phyloP scores from a whole-genome alignment of 2,888 invertebrate species.

The Mythimna albipuncta region DNA sequence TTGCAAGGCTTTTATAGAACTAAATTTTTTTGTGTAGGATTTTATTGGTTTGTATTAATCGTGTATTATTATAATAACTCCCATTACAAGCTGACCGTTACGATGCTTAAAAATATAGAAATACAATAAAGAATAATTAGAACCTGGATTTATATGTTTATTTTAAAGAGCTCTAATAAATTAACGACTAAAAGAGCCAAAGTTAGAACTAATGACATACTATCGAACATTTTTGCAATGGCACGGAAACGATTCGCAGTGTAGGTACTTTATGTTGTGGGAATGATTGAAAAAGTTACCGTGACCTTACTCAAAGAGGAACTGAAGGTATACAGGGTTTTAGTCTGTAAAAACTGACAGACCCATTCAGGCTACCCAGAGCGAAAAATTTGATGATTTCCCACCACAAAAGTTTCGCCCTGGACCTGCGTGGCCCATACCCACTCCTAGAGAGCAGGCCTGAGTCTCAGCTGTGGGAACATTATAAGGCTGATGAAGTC shows the following conservation, averaged over 20 bases:
- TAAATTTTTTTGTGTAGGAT: background rate
- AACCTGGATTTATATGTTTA: background rate
- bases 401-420: too few relatives aligned
- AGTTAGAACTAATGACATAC: background rate
- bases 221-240: constrained; percentile 6
- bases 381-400: too few relatives aligned
- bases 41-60: background rate
- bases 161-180: constrained; percentile 3
- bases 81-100: too few relatives aligned
- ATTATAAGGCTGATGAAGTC: too few relatives aligned
- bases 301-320: too few relatives aligned
- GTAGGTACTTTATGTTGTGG: background rate
- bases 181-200: constrained; percentile 1
- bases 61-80: background rate
- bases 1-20: background rate
- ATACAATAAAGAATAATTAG: constrained; percentile 14
- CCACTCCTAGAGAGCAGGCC: too few relatives aligned
- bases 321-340: too few relatives aligned
- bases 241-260: background rate
- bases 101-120: background rate
- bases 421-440: too few relatives aligned
- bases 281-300: too few relatives aligned
- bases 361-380: too few relatives aligned
- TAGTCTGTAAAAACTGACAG: too few relatives aligned
- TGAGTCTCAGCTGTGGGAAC: too few relatives aligned